Evolutionary conservation across 2,113 vertebrate genomes (phyloP), one percentile per base, ranked within the genome.

Genomic region (Chitala chitala): DNA sequence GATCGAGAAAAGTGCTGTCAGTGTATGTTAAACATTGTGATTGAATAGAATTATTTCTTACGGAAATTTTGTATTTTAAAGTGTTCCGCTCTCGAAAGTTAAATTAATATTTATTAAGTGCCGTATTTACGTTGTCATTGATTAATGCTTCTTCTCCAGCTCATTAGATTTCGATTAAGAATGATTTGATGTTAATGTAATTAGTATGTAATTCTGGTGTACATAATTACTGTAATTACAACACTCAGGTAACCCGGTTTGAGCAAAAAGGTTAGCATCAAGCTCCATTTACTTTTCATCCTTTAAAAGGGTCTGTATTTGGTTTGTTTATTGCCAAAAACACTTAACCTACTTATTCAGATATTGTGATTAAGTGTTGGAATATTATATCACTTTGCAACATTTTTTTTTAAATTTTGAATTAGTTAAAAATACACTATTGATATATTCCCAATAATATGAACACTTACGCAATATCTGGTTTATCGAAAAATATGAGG

Each of bases 51-150:
- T 51, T 26, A 40, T 40, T 77, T 77, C 55, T n/a, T 72, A 15
- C 44, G 44, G 13, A 61, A 68, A 46, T 46, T 69, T 63, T 38
- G 15, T 36, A 26, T 22, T 56, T 63, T 55, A 61, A 44, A 50
- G 78, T 73, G 68, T 42, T 73, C 63, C 44, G 58, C 15, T 64
- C 79, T 78, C 24, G 84, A 91, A 91, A 86, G 80, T 91, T 90
- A 51, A 69, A 92, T 92, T 92, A 92, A 90, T 92, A 91, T 87
- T 91, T 89, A 90, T 87, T 88, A 90, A 91, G 86, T 85, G 89
- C 91, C 91, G 87, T 93, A 92, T 92, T 93, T 92, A 92, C 92
- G 92, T 93, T 93, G 92, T 92, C 91, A 93, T 93, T 93, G 92
- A 92, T 93, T 92, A 92, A 93, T 92, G 91, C 91, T 84, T 88